Evolutionary conservation across 2,888 invertebrate genomes (phyloP).

Genomic region (Oegoconia quadripuncta): DNA sequence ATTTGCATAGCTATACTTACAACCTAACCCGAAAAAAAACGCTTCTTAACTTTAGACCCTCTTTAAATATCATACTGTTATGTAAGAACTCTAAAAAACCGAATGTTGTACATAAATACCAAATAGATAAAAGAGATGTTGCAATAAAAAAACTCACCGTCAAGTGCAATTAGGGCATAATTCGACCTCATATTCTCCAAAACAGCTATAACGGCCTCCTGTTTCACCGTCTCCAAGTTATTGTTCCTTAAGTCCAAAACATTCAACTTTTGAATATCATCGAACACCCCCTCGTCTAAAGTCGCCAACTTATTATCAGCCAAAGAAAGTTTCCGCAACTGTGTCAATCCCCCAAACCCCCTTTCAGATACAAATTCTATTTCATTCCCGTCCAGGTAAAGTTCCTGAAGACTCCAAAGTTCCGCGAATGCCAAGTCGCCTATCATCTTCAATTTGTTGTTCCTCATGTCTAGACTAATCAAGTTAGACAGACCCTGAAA

Average conservation of each 20-base stretch:
- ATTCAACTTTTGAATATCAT: slow-evolving; percentile 84
- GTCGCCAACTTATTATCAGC: slow-evolving; percentile 86
- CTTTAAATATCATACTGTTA: too few species aligned
- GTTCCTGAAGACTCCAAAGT: slow-evolving; percentile 85
- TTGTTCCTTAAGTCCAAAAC: slow-evolving; percentile 89
- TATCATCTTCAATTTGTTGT: slow-evolving; percentile 87
- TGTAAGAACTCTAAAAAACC: slow-evolving; percentile 1
- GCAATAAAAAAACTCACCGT: slow-evolving; percentile 81
- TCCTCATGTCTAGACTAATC: slow-evolving; percentile 85
- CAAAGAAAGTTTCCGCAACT: slow-evolving; percentile 84
- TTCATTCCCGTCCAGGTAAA: slow-evolving; percentile 84
- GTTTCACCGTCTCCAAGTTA: slow-evolving; percentile 85
- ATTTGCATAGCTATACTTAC: too few species aligned
- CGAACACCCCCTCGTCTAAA: slow-evolving; percentile 85
- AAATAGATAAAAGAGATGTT: slow-evolving; percentile 31
- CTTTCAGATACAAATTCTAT: slow-evolving; percentile 87
- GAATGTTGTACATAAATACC: slow-evolving; percentile 26
- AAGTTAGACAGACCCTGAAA: slow-evolving; percentile 87
- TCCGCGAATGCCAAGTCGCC: slow-evolving; percentile 90
- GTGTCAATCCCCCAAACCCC: slow-evolving; percentile 87
- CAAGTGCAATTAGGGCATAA: slow-evolving; percentile 85
- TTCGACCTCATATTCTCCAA: slow-evolving; percentile 84
- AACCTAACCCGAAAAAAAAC: neutral
- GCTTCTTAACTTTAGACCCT: too few species aligned
- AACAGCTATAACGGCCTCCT: slow-evolving; percentile 85